phyloP scores from a whole-genome alignment of 2,888 invertebrate genomes.

The Euzophera pinguis region DNA sequence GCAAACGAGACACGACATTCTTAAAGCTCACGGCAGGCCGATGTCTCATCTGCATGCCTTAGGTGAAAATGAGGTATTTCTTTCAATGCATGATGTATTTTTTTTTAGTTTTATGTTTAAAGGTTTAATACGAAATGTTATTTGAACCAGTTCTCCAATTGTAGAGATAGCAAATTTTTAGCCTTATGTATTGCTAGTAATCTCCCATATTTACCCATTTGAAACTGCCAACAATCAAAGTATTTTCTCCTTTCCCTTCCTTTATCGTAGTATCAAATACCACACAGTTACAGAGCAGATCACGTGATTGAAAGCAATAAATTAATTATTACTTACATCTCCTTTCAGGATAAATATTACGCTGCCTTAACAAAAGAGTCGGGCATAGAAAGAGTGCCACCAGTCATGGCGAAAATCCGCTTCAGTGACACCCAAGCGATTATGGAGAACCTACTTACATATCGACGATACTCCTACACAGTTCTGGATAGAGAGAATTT shows the following conservation, averaged over 20 bases:
- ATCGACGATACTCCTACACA: slow-evolving; percentile 55
- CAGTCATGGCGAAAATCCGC: slow-evolving; percentile 65
- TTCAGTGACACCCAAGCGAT: slow-evolving; percentile 46
- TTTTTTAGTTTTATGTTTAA: neutral
- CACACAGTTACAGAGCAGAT: too few species aligned
- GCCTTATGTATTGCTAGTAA: too few species aligned
- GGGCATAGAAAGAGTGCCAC: slow-evolving; percentile 63
- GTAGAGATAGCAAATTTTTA: too few species aligned
- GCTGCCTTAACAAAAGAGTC: slow-evolving; percentile 54
- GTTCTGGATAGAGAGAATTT: slow-evolving; percentile 56
- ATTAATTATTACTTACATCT: neutral
- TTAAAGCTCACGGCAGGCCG: slow-evolving; percentile 43
- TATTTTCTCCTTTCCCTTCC: too few species aligned
- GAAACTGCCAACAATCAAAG: too few species aligned
- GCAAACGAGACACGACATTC: slow-evolving; percentile 45
- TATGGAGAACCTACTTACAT: slow-evolving; percentile 56
- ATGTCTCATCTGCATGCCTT: slow-evolving; percentile 54
- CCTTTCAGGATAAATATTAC: slow-evolving; percentile 63
- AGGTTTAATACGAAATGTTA: neutral
- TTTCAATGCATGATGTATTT: too few species aligned
- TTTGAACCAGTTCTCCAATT: too few species aligned
- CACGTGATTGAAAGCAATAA: too few species aligned
- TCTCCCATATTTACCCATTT: too few species aligned
- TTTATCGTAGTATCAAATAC: too few species aligned
- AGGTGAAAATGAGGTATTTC: slow-evolving; percentile 64